These are phyloP conservation scores for Tamias sibiricus DNA, from an alignment of 2,113 vertebrate genomes.

Conservation along the genomic window DNA sequence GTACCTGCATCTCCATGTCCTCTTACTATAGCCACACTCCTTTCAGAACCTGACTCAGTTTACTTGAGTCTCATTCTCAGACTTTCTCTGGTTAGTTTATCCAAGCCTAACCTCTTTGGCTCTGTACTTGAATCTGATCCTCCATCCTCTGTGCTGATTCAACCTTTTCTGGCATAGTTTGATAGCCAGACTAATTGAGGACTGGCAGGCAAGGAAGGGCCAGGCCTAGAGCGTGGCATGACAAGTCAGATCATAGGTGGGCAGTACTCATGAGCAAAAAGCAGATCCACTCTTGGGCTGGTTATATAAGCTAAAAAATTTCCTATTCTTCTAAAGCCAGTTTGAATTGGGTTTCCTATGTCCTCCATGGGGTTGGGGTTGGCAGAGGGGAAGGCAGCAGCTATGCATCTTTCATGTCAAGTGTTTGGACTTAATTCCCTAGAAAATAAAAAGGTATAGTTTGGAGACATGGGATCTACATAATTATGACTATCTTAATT, in stretches of 20 bases:
- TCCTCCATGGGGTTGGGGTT: background rate
- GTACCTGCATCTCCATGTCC: background rate
- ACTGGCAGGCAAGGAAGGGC: too few relatives aligned
- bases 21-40: background rate
- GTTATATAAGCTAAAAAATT: background rate
- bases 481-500: background rate
- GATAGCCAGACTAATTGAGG: too few relatives aligned
- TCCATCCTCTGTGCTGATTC: background rate
- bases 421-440: background rate
- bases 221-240: too few relatives aligned
- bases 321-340: background rate
- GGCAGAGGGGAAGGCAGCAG: background rate
- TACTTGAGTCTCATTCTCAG: background rate
- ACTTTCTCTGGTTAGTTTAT: background rate
- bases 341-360: slow-evolving; percentile 4
- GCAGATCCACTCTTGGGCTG: background rate
- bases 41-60: background rate
- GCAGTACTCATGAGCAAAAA: too few relatives aligned
- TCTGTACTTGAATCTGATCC: background rate
- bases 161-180: background rate
- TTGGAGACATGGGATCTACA: background rate
- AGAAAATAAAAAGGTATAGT: background rate
- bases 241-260: too few relatives aligned
- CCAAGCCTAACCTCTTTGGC: background rate
- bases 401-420: background rate